Evolutionary conservation across 1,140 invertebrate species (phyloP).

Genomic region (Arion vulgaris): DNA sequence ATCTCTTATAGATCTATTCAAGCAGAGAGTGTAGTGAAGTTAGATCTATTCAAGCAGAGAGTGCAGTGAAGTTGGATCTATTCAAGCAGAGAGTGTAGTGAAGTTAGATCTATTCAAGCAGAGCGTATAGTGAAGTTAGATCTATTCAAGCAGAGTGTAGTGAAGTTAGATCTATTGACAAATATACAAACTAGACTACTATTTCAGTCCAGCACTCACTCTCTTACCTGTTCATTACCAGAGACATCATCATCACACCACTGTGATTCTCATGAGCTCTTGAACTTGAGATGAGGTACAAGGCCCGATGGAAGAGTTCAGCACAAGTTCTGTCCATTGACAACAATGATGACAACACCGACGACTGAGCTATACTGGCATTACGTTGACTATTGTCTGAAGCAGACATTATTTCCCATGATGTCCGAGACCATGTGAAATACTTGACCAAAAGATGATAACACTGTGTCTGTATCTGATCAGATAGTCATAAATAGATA

Average conservation of each 20-base stretch:
- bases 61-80: too few relatives aligned
- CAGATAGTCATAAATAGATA: background rate
- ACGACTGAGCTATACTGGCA: background rate
- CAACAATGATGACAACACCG: background rate
- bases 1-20: too few relatives aligned
- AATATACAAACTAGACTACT: too few relatives aligned
- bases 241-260: constrained; percentile 71
- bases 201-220: too few relatives aligned
- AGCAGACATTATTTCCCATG: background rate
- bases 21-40: too few relatives aligned
- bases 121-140: too few relatives aligned
- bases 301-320: constrained; percentile 64
- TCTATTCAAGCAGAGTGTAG: too few relatives aligned
- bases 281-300: constrained; percentile 65
- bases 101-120: too few relatives aligned
- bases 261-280: constrained; percentile 76
- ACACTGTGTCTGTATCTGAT: constrained; percentile 73
- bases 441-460: constrained; percentile 73
- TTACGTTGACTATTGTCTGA: background rate
- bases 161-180: too few relatives aligned
- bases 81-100: too few relatives aligned
- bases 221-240: constrained; percentile 63
- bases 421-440: constrained; percentile 46
- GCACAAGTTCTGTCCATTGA: background rate
- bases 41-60: too few relatives aligned